Evolutionary conservation across 2,888 invertebrate species (phyloP).

Genomic region (Nysson spinosus): DNA sequence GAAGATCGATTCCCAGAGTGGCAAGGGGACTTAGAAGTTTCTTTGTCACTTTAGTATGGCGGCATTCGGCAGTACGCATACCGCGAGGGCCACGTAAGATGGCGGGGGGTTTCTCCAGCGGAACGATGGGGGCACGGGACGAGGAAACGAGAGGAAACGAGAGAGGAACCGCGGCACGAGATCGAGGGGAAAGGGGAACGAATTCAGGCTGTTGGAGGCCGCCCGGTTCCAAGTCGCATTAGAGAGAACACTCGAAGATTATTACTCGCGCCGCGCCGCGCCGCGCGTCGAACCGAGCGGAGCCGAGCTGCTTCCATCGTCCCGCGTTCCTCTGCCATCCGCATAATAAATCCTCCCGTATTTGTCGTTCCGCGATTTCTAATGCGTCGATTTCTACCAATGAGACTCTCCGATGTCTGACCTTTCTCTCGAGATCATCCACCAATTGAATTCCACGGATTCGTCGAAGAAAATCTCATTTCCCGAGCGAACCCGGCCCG

Average conservation of each 20-base stretch:
- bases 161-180: conserved; percentile 37
- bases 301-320: conserved; percentile 62
- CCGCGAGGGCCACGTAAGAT: conserved; percentile 53
- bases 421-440: background rate
- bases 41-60: conserved; percentile 57
- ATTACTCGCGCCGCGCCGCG: conserved; percentile 65
- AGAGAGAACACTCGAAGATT: conserved; percentile 75
- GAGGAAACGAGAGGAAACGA: too few species aligned
- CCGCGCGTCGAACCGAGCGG: too few species aligned
- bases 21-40: conserved; percentile 56
- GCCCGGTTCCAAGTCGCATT: conserved; percentile 74
- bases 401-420: background rate
- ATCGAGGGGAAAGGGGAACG: conserved; percentile 45
- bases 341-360: conserved; percentile 65
- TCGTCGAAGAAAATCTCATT: background rate
- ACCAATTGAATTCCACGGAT: conserved; percentile 4
- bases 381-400: conserved; percentile 17
- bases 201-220: conserved; percentile 72
- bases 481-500: background rate
- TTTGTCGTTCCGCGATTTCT: conserved; percentile 28
- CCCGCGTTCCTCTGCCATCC: conserved; percentile 74
- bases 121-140: conserved; percentile 47
- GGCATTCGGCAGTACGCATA: conserved; percentile 57
- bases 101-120: conserved; percentile 51
- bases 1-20: background rate